Base-by-base conservation (phyloP, 2,113 vertebrate genomes). In the Puffinus mauretanicus region DNA sequence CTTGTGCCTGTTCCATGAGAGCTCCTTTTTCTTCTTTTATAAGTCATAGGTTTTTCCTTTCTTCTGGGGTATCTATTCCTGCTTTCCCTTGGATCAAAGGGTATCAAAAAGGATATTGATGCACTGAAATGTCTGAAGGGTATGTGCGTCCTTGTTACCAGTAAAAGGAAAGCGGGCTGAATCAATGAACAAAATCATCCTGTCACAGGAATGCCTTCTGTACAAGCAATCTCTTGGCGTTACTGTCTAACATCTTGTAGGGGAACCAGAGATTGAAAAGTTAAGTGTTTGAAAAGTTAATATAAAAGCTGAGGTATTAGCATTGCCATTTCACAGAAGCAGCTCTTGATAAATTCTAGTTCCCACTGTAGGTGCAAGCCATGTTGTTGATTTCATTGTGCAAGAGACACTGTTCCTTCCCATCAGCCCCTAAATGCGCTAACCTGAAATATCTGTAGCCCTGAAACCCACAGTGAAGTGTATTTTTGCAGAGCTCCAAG, bases 401-500 rank as follows among this genome's bases (percentile, higher is more conserved):
- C 40, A 34, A 36, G 44, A 69, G 36, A n/a, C 1, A 1, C 20
- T 52, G 5, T 30, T 77, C 44, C 27, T 57, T 52, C 52, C 17
- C 26, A 5, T 38, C 66, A 79, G 15, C 40, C 80, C 52, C 77
- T 13, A 64, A 4, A 51, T 9, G 36, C 2, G 1, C 18, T 82
- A 13, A 57, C 29, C 71, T 91, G 70, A 24, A 61, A 3, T 26
- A 8, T 4, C 8, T 4, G 16, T 34, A 64, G n/a, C 5, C 24
- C 72, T 66, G 40, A 52, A 49, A 22, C 51, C 36, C 65, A 27
- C 27, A 34, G 34, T 32, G 20, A 64, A 30, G 21, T 60, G 7
- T 93, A 22, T 62, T 73, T 55, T 67, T 85, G 44, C 96, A 99
- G 99, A 99, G 96, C 97, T 99, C 70, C 99, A 98, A 26, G 98